Evolutionary conservation across 2,113 vertebrate genomes (phyloP), one percentile per base, ranked within the genome.

Genomic region (Strigops habroptila): DNA sequence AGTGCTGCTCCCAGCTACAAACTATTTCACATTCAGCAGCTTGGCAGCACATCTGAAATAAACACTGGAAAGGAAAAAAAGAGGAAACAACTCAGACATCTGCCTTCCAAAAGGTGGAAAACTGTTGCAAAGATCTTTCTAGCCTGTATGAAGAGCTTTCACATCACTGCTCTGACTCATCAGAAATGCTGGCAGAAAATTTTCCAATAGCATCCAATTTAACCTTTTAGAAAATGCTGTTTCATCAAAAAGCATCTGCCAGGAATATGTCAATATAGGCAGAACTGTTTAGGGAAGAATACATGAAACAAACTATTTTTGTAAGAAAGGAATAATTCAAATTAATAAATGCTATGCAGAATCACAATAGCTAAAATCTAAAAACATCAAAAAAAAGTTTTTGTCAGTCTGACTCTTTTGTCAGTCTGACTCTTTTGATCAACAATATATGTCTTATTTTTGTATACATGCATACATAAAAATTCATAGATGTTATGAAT

Each of bases 121-220:
- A 24, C 28, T 77, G 46, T 35, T 77, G 39, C 43, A 83, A 70
- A 90, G 76, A 46, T 68, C 88, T 94, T 65, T 33, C 49, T 13
- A 31, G 46, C 43, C 64, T 53, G 19, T 43, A 49, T 81, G 91
- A 87, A 86, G 88, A 96, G 63, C 88, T 70, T 88, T 79, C 90
- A 21, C 85, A 91, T 88, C 64, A 3, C 43, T 55, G 5, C 64
- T 78, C 76, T 96, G 94, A 95, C 73, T 96, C 93, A 96, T 91
- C 82, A 94, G 64, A 91, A 93, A 88, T 1, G 0, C 51, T 64
- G 82, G 79, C 82, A 91, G 85, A 78, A 90, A 67, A 67, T 74
- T 91, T 88, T 67, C 91, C 78, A 39, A 49, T 37, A 92, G 53
- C 43, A 91, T 84, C 81, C 81, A 65, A 92, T 81, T 88, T 88